Base-by-base conservation (phyloP, 2,888 invertebrate genomes). In the Odontothrips loti region DNA sequence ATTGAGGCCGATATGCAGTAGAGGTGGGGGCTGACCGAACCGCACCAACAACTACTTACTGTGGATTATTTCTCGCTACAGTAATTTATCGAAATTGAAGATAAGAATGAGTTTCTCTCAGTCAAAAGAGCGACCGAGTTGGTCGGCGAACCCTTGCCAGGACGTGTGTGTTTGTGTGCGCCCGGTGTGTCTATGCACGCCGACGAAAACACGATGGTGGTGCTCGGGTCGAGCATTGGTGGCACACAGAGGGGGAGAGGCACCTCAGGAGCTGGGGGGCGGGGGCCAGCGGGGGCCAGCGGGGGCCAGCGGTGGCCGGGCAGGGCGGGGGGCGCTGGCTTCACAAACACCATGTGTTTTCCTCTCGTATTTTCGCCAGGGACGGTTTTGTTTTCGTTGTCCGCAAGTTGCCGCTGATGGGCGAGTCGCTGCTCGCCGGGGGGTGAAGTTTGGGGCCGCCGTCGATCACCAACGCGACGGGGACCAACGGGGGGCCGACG, bases 321-420 rank as follows among this genome's bases (percentile, higher is more conserved):
- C 15, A 51, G 58, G 17, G 58, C 11, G 58, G 11, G 68, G 27
- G 27, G 23, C 68, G 68, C 23, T 23, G 27, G 68, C 68, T 75
- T 75, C 68, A 75, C 68, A 75, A 75, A 75, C 68, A 75, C 68
- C 68, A 75, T 75, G 68, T 75, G 68, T 75, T 75, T 75, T 75
- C 68, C 68, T 75, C 68, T 75, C 68, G 68, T 75, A 75, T 75
- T 75, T 75, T 75, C 68, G 68, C 68, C 68, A 27, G 27, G 68
- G 68, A 75, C 68, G 68, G 68, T 75, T 75, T 75, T 75, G 68
- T 75, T 75, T 75, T 75, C 68, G 68, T 75, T 75, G 68, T 75
- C 68, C 68, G 68, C 68, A 75, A 75, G 68, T 75, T 75, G 68
- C 68, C 68, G 68, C 23, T 75, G 68, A 75, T 75, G 68, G 68